Evolutionary conservation across 2,113 vertebrate species (phyloP).

Genomic region (Psephotus haematonotus): DNA sequence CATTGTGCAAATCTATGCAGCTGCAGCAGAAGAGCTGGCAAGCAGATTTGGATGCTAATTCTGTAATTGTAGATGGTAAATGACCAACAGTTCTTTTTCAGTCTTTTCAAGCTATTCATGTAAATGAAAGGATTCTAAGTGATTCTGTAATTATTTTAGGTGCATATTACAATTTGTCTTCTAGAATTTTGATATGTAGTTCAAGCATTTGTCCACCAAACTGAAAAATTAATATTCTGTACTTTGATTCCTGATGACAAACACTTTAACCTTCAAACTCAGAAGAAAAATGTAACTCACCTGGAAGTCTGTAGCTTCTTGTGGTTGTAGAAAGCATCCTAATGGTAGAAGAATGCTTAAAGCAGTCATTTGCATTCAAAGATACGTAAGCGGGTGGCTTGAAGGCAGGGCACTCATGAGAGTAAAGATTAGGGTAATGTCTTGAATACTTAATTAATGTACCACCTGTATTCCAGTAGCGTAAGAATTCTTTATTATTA

Average conservation of each 20-base stretch:
- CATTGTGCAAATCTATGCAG: not conserved
- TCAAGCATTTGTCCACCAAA: not conserved
- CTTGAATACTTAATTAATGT: not conserved
- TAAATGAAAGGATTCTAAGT: not conserved
- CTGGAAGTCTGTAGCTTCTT: slow-evolving; percentile 37
- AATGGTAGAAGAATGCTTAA: not conserved
- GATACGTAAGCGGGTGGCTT: slow-evolving; percentile 7
- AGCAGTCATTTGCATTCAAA: slow-evolving; percentile 15
- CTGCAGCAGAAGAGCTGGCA: slow-evolving; percentile 6
- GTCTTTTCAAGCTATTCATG: not conserved
- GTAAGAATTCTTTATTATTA: not conserved
- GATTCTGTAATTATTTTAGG: slow-evolving; percentile 7
- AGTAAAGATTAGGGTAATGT: slow-evolving; percentile 25
- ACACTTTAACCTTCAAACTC: not conserved
- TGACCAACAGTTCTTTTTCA: slow-evolving; percentile 9
- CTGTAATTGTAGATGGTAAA: slow-evolving; percentile 29
- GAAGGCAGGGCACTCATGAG: not conserved
- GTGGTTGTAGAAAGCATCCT: not conserved
- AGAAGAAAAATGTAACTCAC: slow-evolving; percentile 35
- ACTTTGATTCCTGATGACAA: slow-evolving; percentile 16
- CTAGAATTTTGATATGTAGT: not conserved
- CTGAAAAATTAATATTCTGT: not conserved
- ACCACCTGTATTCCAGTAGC: not conserved
- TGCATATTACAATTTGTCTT: not conserved
- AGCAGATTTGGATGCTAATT: slow-evolving; percentile 14